Conservation (phyloP, 2,797 vertebrate species). For the Mormyrus hasselquistii region DNA sequence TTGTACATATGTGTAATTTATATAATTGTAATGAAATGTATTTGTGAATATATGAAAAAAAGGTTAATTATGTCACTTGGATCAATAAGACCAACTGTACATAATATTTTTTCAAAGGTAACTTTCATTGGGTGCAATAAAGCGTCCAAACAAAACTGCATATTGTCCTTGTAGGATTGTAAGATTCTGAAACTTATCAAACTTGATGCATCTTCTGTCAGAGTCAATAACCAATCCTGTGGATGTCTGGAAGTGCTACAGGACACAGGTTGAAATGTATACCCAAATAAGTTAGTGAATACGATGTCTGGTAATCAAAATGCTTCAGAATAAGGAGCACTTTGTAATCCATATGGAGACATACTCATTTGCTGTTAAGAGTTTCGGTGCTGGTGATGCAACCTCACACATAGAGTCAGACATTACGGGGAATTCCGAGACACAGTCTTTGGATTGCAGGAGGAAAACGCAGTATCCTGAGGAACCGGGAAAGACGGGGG, state of each 20-base stretch:
- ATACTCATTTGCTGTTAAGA: not conserved
- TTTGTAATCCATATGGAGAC: not conserved
- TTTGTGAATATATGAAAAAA: not conserved
- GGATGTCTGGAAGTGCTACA: not conserved
- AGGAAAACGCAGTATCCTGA: not conserved
- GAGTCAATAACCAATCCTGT: not conserved
- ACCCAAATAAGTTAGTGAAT: not conserved
- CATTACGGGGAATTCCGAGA: not conserved
- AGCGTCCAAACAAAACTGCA: not conserved
- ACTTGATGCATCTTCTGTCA: not conserved
- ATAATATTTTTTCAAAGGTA: not conserved
- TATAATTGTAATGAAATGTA: not conserved
- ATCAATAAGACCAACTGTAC: not conserved
- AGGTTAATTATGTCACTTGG: not conserved
- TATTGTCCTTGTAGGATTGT: not conserved
- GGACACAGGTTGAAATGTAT: not conserved
- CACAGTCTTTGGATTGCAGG: not conserved
- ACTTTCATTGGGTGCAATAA: not conserved
- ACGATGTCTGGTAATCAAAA: not conserved
- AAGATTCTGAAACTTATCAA: not conserved
- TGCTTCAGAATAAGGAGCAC: not conserved
- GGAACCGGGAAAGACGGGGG: not conserved
- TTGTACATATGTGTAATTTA: not conserved
- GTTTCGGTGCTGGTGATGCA: not conserved
- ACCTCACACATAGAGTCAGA: not conserved